Conservation (phyloP, 2,113 vertebrate species). For the Macrotus californicus region DNA sequence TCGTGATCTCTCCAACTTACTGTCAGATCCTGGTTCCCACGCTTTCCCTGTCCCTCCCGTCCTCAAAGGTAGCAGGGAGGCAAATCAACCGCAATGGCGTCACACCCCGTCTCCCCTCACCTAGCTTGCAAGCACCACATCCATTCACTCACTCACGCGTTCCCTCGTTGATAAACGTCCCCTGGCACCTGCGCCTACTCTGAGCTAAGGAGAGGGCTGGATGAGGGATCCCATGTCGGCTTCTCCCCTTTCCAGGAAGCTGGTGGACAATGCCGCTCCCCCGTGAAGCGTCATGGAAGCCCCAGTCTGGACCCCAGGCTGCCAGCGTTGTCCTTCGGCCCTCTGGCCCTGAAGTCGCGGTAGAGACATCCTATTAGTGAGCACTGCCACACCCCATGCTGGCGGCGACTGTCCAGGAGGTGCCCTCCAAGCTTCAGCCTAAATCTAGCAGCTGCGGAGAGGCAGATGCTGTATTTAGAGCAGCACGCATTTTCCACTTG, state of each 20-base stretch:
- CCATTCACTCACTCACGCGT: not conserved
- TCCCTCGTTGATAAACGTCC: not conserved
- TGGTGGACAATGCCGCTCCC: fast-evolving
- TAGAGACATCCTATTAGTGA: not conserved
- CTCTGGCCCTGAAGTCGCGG: too few species aligned
- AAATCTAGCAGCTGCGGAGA: not conserved
- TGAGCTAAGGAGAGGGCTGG: not conserved
- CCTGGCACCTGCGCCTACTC: not conserved
- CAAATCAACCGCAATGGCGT: fast-evolving
- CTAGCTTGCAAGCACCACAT: not conserved
- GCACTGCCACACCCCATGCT: not conserved
- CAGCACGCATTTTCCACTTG: constrained; percentile 29
- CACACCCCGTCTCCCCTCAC: not conserved
- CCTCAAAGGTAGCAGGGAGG: fast-evolving
- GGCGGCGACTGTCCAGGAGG: not conserved
- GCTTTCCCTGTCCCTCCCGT: fast-evolving
- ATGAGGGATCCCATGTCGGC: not conserved
- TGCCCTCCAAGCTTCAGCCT: not conserved
- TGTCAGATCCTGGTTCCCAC: fast-evolving
- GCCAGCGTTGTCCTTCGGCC: not conserved
- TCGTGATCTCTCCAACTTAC: too few species aligned
- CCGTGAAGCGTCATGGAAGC: not conserved
- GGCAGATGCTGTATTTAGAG: constrained; percentile 30
- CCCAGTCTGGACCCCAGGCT: not conserved
- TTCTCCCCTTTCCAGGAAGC: not conserved